Evolutionary conservation across 2,113 vertebrate genomes (phyloP).

Genomic region (Sclerurus mexicanus): DNA sequence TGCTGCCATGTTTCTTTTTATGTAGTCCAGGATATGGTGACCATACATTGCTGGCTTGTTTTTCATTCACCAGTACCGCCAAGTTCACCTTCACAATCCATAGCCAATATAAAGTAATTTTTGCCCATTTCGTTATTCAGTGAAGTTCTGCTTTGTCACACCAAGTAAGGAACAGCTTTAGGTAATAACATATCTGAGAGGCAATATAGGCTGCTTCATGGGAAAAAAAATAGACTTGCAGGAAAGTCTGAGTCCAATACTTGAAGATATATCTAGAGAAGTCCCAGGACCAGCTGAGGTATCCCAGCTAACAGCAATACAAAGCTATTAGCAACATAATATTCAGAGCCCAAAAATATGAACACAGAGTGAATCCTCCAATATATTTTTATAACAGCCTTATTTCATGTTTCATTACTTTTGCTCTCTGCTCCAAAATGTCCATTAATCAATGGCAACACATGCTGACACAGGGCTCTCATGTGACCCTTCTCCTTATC

Average conservation of each 20-base stretch:
- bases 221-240: neutral
- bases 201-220: neutral
- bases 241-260: neutral
- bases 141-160: neutral
- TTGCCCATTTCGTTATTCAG: neutral
- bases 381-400: neutral
- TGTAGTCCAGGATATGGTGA: accelerated
- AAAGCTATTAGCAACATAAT: neutral
- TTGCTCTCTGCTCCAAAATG: neutral
- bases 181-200: neutral
- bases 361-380: neutral
- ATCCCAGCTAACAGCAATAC: neutral
- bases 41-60: accelerated
- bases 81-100: neutral
- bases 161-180: neutral
- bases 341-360: neutral
- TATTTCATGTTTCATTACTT: slow-evolving; percentile 6
- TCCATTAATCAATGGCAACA: neutral
- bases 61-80: neutral
- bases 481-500: neutral
- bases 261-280: neutral
- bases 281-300: neutral
- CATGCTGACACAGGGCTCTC: neutral
- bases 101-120: neutral
- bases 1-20: neutral